Base-by-base conservation (phyloP, 2,888 invertebrate genomes). In the Cantharis lateralis region DNA sequence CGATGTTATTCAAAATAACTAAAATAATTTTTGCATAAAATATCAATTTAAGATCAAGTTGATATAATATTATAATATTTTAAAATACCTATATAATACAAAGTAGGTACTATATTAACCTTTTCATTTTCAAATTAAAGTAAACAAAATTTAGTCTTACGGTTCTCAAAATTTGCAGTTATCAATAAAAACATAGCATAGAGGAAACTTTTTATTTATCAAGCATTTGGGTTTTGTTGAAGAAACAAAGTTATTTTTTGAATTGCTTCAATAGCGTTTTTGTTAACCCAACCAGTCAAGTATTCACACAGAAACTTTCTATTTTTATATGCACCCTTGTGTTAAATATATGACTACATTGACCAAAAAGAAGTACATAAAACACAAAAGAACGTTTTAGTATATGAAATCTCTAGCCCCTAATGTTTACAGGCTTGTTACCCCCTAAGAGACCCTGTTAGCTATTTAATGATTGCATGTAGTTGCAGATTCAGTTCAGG, bases 371-470 rank as follows among this genome's bases (percentile, higher is more conserved):
- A 61, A 62, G 70, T 70, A 69, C 15, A 74, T 74, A 20, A 70
- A 63, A 70, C n/a, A 74, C 70, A 74, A 74, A 63, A 48, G 66
- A 62, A 63, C 70, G 9, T 63, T 68, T 26, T 68, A 69, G 61
- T 20, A 68, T 68, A 73, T 68, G 68, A 73, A 72, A 26, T 73
- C 15, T 24, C 75, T 16, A 71, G 62, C 75, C 77, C 74, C 66
- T 77, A 61, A n/a, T 77, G 77, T 77, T 74, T 77, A 77, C 74
- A 77, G 32, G 77, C 77, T 77, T 74, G 77, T 77, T 77, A 77
- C 77, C 77, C 74, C 75, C 77, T 72, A 74, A 71, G 74, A 71
- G 72, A 66, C 63, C 71, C 74, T 70, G 77, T 77, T 77, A 77
- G 74, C 61, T 70, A 63, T 75, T 77, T 75, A 75, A 77, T 77